phyloP scores from a whole-genome alignment of 1,140 invertebrate species.

The Acyrthosiphon pisum region DNA sequence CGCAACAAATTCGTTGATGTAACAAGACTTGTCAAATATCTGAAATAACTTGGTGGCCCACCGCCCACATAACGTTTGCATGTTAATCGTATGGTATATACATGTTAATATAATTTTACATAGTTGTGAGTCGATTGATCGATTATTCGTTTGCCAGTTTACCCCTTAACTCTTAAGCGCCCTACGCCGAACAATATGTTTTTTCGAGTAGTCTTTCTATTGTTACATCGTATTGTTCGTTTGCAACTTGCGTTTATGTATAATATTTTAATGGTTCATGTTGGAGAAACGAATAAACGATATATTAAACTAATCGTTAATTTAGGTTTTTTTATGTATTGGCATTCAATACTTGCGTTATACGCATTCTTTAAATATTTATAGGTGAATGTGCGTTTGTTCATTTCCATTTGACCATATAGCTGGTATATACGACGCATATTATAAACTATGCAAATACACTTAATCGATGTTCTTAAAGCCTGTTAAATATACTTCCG shows the following conservation, averaged over 20 bases:
- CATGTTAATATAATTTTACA: neutral
- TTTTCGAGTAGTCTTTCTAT: neutral
- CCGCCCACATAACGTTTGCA: neutral
- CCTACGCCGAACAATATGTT: neutral
- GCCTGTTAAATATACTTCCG: conserved; percentile 8
- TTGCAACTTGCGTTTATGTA: neutral
- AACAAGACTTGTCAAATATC: neutral
- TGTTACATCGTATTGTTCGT: neutral
- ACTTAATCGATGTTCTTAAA: neutral
- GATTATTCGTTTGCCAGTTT: neutral
- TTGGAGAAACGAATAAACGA: neutral
- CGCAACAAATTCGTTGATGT: neutral
- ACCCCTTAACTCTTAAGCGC: too few relatives aligned
- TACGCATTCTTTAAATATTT: neutral
- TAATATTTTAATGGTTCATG: neutral
- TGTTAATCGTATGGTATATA: too few relatives aligned
- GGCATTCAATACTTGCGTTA: neutral
- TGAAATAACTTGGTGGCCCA: neutral
- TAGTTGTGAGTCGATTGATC: neutral
- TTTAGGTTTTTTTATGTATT: neutral
- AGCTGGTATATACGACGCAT: neutral
- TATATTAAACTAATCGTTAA: neutral
- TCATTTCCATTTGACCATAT: neutral
- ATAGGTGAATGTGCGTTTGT: neutral
- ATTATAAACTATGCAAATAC: neutral